A percentile compares a stretch with the other conserved stretches of the same genome.
These are phyloP conservation scores for Chironomus riparius DNA, from an alignment of 2,888 invertebrate genomes.

Conservation along the genomic window DNA sequence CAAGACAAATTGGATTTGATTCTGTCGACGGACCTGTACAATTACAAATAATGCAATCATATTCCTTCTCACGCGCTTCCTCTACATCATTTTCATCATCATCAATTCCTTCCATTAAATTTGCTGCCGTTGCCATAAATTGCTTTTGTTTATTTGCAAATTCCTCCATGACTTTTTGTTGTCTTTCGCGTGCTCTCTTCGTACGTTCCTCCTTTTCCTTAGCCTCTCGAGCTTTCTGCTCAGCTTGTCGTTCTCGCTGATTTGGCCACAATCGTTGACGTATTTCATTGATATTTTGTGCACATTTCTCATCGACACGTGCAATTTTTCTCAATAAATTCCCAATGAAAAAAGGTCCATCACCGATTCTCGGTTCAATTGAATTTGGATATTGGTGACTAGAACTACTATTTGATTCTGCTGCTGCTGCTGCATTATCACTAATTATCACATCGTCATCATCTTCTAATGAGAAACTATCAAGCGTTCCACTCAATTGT, in stretches of 20 bases:
- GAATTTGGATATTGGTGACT: not conserved
- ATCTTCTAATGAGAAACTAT: constrained; percentile 64
- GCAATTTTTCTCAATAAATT: constrained; percentile 69
- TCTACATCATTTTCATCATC: constrained; percentile 50
- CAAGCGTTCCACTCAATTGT: constrained; percentile 72
- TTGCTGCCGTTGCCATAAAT: constrained; percentile 70
- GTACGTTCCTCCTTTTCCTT: constrained; percentile 76
- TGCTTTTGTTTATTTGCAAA: constrained; percentile 85
- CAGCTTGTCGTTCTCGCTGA: constrained; percentile 68
- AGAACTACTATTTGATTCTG: not conserved
- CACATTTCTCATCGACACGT: constrained; percentile 59
- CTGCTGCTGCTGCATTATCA: not conserved
- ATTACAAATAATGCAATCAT: constrained; percentile 94
- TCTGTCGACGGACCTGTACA: constrained; percentile 78
- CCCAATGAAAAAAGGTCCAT: constrained; percentile 81
- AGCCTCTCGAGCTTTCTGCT: constrained; percentile 53
- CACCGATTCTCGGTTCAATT: constrained; percentile 52
- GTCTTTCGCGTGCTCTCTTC: constrained; percentile 75
- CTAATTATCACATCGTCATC: constrained; percentile 30
- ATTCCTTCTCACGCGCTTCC: constrained; percentile 58
- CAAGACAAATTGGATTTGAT: constrained; percentile 77
- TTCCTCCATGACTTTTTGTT: constrained; percentile 86
- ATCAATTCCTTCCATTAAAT: constrained; percentile 48
- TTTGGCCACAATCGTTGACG: constrained; percentile 71
- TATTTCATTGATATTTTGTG: constrained; percentile 59